Evolutionary conservation across 2,113 vertebrate species (phyloP).

Genomic region (Gymnarchus niloticus): DNA sequence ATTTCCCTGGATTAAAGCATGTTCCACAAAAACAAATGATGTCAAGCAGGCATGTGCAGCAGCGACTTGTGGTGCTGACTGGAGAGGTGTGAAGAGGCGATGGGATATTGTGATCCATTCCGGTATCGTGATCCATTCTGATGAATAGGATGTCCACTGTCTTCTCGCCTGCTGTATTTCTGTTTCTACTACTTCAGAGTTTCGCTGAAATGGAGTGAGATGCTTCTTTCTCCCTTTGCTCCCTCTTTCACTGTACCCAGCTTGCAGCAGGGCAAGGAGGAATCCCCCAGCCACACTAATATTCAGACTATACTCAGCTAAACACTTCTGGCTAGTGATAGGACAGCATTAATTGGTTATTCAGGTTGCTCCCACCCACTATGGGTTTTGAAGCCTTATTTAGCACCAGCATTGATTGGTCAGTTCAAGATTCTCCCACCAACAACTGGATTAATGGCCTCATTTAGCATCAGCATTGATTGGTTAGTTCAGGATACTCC

Average conservation of each 20-base stretch:
- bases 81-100: not conserved
- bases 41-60: not conserved
- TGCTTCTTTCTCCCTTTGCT: not conserved
- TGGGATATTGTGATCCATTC: not conserved
- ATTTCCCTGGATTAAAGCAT: not conserved
- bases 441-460: too few species aligned
- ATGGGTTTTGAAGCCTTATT: too few species aligned
- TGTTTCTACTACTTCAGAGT: not conserved
- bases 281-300: not conserved
- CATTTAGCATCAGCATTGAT: too few species aligned
- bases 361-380: too few species aligned
- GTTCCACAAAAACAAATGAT: not conserved
- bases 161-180: not conserved
- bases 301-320: not conserved
- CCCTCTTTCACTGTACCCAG: too few species aligned
- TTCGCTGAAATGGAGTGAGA: not conserved
- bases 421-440: too few species aligned
- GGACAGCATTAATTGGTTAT: too few species aligned
- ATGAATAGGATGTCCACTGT: not conserved
- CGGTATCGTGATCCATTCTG: not conserved
- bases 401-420: too few species aligned
- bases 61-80: not conserved
- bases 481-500: too few species aligned
- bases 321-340: too few species aligned
- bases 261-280: not conserved